Evolutionary conservation across 2,113 vertebrate species (phyloP), one percentile per base, ranked within the genome.

Genomic region (Cephalopholis sonnerati): DNA sequence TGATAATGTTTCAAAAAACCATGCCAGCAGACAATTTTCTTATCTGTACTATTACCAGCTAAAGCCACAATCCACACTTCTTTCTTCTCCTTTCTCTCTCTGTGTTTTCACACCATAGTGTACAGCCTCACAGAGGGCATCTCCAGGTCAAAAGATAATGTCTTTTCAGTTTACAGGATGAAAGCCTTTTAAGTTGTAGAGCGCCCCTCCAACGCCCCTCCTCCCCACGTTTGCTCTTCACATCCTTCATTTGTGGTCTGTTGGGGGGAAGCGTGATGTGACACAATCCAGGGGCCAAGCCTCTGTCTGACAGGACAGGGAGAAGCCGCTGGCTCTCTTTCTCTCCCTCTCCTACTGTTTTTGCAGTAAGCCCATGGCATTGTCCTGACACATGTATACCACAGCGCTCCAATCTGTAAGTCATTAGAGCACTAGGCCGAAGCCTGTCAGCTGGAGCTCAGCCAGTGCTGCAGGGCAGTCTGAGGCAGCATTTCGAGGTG

Each of bases 81-180:
- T 48, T 79, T 61, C 53, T 71, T 77, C 24, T 59, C 17, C 22
- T 55, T 32, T 64, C 15, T 44, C 36, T 16, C 46, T 36, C 72
- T 69, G 86, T 96, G 94, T 94, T 94, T 93, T 95, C 89, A 89
- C 87, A 90, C 90, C 83, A 84, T 81, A 75, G 90, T 95, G 93
- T 96, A 94, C 76, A 93, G 94, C 96, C 96, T 92, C 91, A 93
- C 90, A 91, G 94, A 95, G 96, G 96, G 95, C 96, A 96, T 86
- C 86, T 91, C 55, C 32, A 95, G 97, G 97, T 97, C 97, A 97
- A 95, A 94, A 97, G 96, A 97, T 97, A 96, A 96, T 96, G 96
- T 96, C 95, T 96, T 96, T 95, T 97, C 96, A 95, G 96, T 97
- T 96, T 96, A 96, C 94, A 93, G 88, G 96, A 96, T 93, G 89